phyloP scores from a whole-genome alignment of 1,140 invertebrate species.

The Drosophila kohkoa region DNA sequence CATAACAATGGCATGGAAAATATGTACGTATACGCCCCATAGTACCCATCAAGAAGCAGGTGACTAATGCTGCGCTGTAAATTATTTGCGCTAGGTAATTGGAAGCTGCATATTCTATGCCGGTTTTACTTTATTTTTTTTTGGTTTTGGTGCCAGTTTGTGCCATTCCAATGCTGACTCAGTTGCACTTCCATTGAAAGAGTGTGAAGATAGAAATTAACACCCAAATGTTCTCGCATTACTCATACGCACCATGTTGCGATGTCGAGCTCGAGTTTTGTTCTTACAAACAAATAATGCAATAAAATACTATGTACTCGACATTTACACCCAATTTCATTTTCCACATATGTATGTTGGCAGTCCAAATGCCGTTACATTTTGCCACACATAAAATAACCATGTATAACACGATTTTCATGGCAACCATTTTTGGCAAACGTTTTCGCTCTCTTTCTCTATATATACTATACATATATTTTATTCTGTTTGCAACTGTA shows the following conservation, averaged over 20 bases:
- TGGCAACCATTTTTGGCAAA: neutral
- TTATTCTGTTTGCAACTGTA: neutral
- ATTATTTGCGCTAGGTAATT: conserved; percentile 57
- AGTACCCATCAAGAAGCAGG: conserved; percentile 40
- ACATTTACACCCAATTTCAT: conserved; percentile 20
- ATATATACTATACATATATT: too few species aligned
- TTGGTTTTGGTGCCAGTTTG: conserved; percentile 4
- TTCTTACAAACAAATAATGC: conserved; percentile 12
- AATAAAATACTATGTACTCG: neutral
- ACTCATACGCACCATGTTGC: conserved; percentile 69
- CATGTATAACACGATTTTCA: conserved; percentile 15
- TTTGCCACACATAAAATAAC: conserved; percentile 12
- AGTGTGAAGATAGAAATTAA: conserved; percentile 37
- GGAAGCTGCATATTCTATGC: conserved; percentile 74
- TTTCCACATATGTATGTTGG: conserved; percentile 13
- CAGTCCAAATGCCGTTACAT: conserved; percentile 15
- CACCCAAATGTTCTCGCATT: conserved; percentile 57
- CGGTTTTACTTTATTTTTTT: neutral
- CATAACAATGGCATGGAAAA: conserved; percentile 16
- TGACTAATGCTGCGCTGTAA: conserved; percentile 59
- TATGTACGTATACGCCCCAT: conserved; percentile 58
- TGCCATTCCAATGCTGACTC: conserved; percentile 42
- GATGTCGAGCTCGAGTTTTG: conserved; percentile 35
- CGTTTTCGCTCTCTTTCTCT: neutral
- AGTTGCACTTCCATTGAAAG: conserved; percentile 30